A percentile compares a stretch with the other conserved stretches of the same genome.
Evolutionary conservation across 2,888 invertebrate species (phyloP).

Genomic region (Amphipoea oculea): DNA sequence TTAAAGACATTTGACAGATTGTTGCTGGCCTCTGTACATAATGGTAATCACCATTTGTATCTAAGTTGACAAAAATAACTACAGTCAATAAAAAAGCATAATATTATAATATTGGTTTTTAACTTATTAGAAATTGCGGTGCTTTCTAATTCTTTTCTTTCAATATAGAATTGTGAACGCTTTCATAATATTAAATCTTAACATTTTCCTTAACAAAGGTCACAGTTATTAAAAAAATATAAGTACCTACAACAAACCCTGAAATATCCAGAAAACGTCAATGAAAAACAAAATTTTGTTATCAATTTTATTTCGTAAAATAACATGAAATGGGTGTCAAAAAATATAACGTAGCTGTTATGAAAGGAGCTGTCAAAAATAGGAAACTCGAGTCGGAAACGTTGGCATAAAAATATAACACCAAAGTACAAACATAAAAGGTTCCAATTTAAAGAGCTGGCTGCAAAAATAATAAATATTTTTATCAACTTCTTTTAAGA

Average conservation of each 20-base stretch:
- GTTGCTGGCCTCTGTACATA: too few species aligned
- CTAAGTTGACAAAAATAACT: too few species aligned
- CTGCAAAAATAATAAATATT: conserved; percentile 7
- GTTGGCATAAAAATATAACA: conserved; percentile 18
- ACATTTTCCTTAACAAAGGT: neutral
- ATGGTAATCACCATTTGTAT: too few species aligned
- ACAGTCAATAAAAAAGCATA: too few species aligned
- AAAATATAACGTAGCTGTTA: conserved; percentile 17
- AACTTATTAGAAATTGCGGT: neutral
- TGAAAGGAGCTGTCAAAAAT: conserved; percentile 36
- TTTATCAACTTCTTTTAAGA: neutral
- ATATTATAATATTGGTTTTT: too few species aligned
- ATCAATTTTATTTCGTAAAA: conserved; percentile 24
- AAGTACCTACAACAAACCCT: neutral
- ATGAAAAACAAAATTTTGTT: neutral
- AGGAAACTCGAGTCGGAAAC: conserved; percentile 11
- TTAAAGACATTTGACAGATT: too few species aligned
- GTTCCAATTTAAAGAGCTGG: conserved; percentile 26
- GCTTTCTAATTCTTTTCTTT: neutral
- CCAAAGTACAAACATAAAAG: neutral
- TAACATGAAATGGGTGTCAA: conserved; percentile 7
- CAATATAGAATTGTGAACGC: neutral
- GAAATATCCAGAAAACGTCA: neutral
- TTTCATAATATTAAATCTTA: neutral
- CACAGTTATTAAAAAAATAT: neutral